These are phyloP conservation scores for Philereme vetulata DNA, from an alignment of 2,888 invertebrate species.

Conservation along the genomic window DNA sequence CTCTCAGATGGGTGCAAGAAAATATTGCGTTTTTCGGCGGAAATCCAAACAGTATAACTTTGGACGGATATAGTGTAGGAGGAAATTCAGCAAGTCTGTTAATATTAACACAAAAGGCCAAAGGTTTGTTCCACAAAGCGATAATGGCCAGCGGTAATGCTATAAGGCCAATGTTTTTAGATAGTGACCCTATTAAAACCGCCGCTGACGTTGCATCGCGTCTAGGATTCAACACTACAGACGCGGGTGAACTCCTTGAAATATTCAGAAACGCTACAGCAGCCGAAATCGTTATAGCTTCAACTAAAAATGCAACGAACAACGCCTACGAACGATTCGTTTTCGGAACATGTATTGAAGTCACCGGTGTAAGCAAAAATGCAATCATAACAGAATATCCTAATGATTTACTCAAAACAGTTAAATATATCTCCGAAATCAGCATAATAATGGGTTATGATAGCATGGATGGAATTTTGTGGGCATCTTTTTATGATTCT, in stretches of 20 bases:
- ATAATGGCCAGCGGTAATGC: slow-evolving; percentile 55
- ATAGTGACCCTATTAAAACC: slow-evolving; percentile 39
- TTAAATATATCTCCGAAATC: slow-evolving; percentile 30
- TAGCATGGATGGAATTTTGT: slow-evolving; percentile 51
- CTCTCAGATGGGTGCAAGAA: slow-evolving; percentile 56
- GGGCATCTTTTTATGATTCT: slow-evolving; percentile 41
- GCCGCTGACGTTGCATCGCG: slow-evolving; percentile 41
- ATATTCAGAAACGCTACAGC: slow-evolving; percentile 45
- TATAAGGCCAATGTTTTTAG: slow-evolving; percentile 43
- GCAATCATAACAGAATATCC: slow-evolving; percentile 42
- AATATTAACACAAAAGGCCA: slow-evolving; percentile 45
- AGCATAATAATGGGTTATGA: slow-evolving; percentile 52
- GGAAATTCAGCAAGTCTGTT: slow-evolving; percentile 48
- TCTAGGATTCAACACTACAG: slow-evolving; percentile 44
- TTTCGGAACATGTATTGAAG: slow-evolving; percentile 48
- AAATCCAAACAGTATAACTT: slow-evolving; percentile 54
- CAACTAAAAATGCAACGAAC: slow-evolving; percentile 37
- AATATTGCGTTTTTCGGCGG: slow-evolving; percentile 59
- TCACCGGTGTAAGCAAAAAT: slow-evolving; percentile 15
- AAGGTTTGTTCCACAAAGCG: slow-evolving; percentile 53
- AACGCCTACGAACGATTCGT: slow-evolving; percentile 38
- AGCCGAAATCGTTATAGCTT: slow-evolving; percentile 43
- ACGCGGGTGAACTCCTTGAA: slow-evolving; percentile 45
- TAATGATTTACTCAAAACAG: slow-evolving; percentile 36
- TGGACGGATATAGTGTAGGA: slow-evolving; percentile 60